These are phyloP conservation scores for Patella pellucida DNA, from an alignment of 2,888 invertebrate species.

Conservation along the genomic window DNA sequence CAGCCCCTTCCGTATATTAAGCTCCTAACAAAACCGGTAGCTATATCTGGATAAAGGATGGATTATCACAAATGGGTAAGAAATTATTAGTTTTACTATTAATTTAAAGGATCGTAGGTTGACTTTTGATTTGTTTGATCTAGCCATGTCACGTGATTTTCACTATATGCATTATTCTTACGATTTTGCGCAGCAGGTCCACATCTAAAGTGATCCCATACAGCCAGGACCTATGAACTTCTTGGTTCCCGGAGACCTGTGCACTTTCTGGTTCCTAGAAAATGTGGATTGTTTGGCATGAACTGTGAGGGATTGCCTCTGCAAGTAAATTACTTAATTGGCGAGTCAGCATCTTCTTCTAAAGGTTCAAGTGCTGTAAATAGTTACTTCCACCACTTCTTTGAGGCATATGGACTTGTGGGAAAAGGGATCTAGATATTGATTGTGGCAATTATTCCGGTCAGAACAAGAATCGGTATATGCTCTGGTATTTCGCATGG, in stretches of 20 bases:
- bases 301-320: constrained; percentile 30
- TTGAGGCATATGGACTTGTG: constrained; percentile 35
- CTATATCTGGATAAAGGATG: too few relatives aligned
- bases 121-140: too few relatives aligned
- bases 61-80: too few relatives aligned
- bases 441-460: constrained; percentile 44
- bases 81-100: too few relatives aligned
- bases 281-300: constrained; percentile 42
- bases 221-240: constrained; percentile 45
- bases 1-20: too few relatives aligned
- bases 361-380: constrained; percentile 43
- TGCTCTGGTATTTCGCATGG: constrained; percentile 36
- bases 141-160: too few relatives aligned
- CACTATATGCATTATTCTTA: constrained; percentile 31
- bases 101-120: too few relatives aligned
- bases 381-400: constrained; percentile 37
- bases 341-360: constrained; percentile 31
- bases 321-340: constrained; percentile 42
- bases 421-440: constrained; percentile 31
- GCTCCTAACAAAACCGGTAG: too few relatives aligned
- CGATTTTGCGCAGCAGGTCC: constrained; percentile 41
- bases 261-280: constrained; percentile 39
- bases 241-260: constrained; percentile 42
- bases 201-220: constrained; percentile 37
- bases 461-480: constrained; percentile 43